A percentile compares a stretch with the other conserved stretches of the same genome.
Evolutionary conservation across 1,140 invertebrate species (phyloP).

Genomic region (Drosophila truncata): DNA sequence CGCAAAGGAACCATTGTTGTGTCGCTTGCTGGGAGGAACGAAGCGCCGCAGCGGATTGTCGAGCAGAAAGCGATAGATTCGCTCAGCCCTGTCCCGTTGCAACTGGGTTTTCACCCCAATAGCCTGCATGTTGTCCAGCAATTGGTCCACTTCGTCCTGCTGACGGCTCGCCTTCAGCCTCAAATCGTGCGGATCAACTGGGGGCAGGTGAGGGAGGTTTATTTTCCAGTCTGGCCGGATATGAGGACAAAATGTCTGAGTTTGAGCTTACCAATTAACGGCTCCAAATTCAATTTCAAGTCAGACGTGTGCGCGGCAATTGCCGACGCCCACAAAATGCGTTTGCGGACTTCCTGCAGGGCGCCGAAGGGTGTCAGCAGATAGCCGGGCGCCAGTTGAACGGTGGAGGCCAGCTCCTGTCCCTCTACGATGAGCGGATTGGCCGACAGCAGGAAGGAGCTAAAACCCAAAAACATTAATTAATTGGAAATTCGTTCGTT

Average conservation of each 20-base stretch:
- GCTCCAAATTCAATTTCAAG: conserved; percentile 81
- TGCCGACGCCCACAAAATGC: conserved; percentile 83
- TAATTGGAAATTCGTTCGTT: conserved; percentile 5
- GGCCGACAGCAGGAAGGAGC: conserved; percentile 69
- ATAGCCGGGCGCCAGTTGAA: conserved; percentile 77
- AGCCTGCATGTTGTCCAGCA: conserved; percentile 72
- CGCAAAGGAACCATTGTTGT: conserved; percentile 64
- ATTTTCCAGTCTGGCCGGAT: conserved; percentile 34
- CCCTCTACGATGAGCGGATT: conserved; percentile 81
- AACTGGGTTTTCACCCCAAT: conserved; percentile 56
- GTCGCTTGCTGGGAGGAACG: conserved; percentile 60
- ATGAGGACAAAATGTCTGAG: conserved; percentile 53
- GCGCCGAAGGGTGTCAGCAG: conserved; percentile 75
- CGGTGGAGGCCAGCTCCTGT: conserved; percentile 75
- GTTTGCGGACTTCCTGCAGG: conserved; percentile 82
- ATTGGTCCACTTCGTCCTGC: conserved; percentile 68
- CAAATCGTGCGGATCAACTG: conserved; percentile 72
- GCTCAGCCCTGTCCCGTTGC: conserved; percentile 63
- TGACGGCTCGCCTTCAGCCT: conserved; percentile 64
- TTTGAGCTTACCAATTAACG: conserved; percentile 76
- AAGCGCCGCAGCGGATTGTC: conserved; percentile 71
- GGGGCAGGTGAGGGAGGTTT: neutral
- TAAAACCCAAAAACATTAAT: conserved; percentile 26
- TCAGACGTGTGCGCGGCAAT: conserved; percentile 76
- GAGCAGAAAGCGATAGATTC: conserved; percentile 67